Evolutionary conservation across 2,888 invertebrate genomes (phyloP).

Genomic region (Thecocarcelia acutangulata): DNA sequence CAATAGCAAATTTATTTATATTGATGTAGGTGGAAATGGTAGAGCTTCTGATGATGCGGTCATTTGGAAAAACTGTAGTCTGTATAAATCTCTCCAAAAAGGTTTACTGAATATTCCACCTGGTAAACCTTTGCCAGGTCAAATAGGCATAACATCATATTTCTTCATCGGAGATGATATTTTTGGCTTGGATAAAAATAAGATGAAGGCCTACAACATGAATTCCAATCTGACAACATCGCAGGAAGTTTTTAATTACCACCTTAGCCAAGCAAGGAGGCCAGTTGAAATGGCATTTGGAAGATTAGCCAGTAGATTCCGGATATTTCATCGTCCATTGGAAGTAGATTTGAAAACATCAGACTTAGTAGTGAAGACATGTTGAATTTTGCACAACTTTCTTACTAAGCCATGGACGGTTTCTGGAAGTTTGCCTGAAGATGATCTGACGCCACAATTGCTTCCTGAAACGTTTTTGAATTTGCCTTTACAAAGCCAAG

Average conservation of each 20-base stretch:
- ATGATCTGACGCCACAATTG: neutral
- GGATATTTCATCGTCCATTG: constrained; percentile 37
- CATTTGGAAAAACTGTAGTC: neutral
- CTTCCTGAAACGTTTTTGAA: constrained; percentile 8
- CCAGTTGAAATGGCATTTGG: constrained; percentile 32
- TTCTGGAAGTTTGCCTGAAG: neutral
- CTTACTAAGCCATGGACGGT: neutral
- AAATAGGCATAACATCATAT: neutral
- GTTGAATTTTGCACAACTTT: too few relatives aligned
- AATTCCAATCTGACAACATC: neutral
- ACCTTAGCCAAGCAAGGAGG: constrained; percentile 26
- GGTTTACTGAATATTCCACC: neutral
- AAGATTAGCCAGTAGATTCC: constrained; percentile 32
- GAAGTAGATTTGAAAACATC: constrained; percentile 13
- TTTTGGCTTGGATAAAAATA: neutral
- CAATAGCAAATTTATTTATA: constrained; percentile 30
- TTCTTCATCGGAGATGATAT: constrained; percentile 23
- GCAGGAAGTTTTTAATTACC: constrained; percentile 40
- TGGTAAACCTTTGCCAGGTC: neutral
- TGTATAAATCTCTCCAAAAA: neutral
- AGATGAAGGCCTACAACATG: constrained; percentile 31
- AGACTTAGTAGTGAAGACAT: constrained; percentile 7
- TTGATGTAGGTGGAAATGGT: constrained; percentile 31
- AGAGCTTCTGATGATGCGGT: constrained; percentile 5
- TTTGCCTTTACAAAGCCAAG: constrained; percentile 1